phyloP scores from a whole-genome alignment of 2,797 vertebrate genomes.

The Malacoctenus gilli region DNA sequence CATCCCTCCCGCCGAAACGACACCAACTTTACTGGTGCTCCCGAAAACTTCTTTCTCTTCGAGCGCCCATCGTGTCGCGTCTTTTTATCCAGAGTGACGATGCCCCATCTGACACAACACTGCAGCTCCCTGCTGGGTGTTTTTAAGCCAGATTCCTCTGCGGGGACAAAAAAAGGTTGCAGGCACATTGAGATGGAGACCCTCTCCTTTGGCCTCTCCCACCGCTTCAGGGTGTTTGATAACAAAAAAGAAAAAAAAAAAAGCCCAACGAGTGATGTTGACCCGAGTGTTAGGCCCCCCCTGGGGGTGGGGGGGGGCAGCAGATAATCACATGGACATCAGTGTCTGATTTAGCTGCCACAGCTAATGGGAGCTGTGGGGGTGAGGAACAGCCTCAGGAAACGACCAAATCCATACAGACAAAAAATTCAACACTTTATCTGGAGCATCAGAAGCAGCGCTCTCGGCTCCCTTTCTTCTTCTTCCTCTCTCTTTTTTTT shows the following conservation, averaged over 20 bases:
- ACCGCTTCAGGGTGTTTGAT: constrained; percentile 46
- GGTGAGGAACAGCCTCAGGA: constrained; percentile 50
- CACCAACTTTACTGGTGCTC: constrained; percentile 15
- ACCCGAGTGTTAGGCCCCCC: constrained; percentile 45
- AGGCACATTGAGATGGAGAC: constrained; percentile 26
- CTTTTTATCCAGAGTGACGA: constrained; percentile 28
- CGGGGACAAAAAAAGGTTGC: background rate
- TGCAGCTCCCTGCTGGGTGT: constrained; percentile 14
- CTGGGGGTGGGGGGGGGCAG: constrained; percentile 32
- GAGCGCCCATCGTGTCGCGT: constrained; percentile 2
- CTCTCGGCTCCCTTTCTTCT: constrained; percentile 8
- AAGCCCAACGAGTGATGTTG: constrained; percentile 39
- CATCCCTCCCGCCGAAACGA: background rate
- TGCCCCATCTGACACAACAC: constrained; percentile 25
- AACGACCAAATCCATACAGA: constrained; percentile 49
- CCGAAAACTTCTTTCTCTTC: constrained; percentile 17
- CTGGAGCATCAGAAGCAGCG: constrained; percentile 3
- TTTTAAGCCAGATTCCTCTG: constrained; percentile 34
- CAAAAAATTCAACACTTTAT: constrained; percentile 41
- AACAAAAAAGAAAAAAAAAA: constrained; percentile 37
- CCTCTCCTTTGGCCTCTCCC: constrained; percentile 37
- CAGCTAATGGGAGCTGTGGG: constrained; percentile 22
- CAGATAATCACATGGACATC: constrained; percentile 52
- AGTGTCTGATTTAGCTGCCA: constrained; percentile 24
- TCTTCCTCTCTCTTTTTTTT: background rate